Conservation (phyloP, 2,113 vertebrate genomes). For the Piprites chloris region DNA sequence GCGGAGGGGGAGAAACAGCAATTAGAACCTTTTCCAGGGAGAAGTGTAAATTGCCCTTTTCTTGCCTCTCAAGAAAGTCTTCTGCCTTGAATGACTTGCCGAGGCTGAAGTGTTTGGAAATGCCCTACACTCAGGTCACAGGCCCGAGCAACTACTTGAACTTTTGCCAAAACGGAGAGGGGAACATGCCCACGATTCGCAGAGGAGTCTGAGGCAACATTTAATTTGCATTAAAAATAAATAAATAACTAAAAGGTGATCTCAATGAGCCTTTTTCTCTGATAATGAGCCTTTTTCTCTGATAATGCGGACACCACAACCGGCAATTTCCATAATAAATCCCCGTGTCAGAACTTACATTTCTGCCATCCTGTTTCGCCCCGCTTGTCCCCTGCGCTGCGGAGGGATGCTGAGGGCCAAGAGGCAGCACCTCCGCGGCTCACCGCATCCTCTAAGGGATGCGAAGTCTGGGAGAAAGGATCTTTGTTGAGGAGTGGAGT, state of each 20-base stretch:
- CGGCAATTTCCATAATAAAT: neutral
- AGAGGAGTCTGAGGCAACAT: neutral
- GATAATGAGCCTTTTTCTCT: constrained; percentile 16
- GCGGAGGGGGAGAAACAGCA: neutral
- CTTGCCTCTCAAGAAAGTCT: neutral
- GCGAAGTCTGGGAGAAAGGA: neutral
- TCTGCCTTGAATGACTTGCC: neutral
- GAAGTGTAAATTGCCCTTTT: neutral
- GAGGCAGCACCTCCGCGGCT: neutral
- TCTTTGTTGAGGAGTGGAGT: neutral
- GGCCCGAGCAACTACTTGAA: neutral
- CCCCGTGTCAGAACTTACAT: neutral
- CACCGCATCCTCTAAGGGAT: neutral
- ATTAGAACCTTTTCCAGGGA: neutral
- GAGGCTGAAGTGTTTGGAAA: neutral
- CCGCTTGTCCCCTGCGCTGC: rapidly evolving
- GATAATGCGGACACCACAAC: neutral
- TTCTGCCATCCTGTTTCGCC: neutral
- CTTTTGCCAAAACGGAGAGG: neutral
- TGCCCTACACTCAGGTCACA: neutral
- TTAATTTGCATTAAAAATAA: neutral
- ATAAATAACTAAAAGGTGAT: neutral
- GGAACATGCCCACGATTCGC: neutral
- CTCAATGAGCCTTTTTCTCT: neutral
- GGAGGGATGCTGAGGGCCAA: neutral